A percentile compares a stretch with the other conserved stretches of the same genome.
Evolutionary conservation across 2,888 invertebrate genomes (phyloP).

Genomic region (Lypha dubia): DNA sequence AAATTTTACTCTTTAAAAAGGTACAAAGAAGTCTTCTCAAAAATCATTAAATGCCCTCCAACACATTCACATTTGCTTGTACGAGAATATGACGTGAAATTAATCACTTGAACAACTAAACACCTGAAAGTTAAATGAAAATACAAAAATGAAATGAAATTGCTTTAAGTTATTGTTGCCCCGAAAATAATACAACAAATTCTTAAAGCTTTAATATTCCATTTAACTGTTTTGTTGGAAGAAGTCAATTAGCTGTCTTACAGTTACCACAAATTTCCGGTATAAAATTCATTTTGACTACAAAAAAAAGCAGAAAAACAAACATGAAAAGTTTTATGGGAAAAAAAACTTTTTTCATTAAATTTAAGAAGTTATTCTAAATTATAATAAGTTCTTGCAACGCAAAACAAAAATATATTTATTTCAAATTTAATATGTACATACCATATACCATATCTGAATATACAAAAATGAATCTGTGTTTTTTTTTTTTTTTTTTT

Average conservation of each 20-base stretch:
- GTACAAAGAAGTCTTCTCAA: background rate
- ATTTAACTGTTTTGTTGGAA: background rate
- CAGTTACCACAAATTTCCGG: background rate
- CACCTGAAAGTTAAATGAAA: background rate
- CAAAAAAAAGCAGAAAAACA: background rate
- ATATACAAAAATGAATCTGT: too few species aligned
- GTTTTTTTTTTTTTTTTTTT: too few species aligned
- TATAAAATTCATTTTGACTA: background rate
- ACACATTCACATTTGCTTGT: background rate
- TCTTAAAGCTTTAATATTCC: background rate
- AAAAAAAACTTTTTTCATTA: background rate
- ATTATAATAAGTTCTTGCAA: background rate
- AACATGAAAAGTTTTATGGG: background rate
- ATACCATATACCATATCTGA: too few species aligned
- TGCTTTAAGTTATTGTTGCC: background rate
- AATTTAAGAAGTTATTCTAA: background rate
- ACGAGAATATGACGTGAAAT: background rate
- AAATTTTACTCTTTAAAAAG: background rate
- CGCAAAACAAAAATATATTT: background rate
- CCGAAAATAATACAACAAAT: background rate
- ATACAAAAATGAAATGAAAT: too few species aligned
- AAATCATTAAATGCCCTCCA: background rate
- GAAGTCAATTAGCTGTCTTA: slow-evolving; percentile 14
- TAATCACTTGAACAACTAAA: slow-evolving; percentile 19
- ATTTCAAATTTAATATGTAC: too few species aligned